These are phyloP conservation scores for Aphelinus atriplicis DNA, from an alignment of 1,140 invertebrate genomes.

Conservation along the genomic window DNA sequence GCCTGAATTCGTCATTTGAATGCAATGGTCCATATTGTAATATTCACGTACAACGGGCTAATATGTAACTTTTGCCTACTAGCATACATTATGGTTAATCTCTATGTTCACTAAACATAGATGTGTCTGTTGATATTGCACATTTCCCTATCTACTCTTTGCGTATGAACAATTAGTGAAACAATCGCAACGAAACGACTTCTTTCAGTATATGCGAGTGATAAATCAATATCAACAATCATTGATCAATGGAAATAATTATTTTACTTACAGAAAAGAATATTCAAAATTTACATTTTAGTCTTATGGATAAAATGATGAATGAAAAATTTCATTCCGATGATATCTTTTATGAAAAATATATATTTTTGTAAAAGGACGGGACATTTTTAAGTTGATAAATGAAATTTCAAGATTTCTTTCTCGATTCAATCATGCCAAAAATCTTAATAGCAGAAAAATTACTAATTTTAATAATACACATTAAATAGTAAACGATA, in stretches of 20 bases:
- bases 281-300: neutral
- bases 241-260: neutral
- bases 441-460: slow-evolving; percentile 20
- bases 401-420: slow-evolving; percentile 12
- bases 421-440: slow-evolving; percentile 3
- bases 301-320: neutral
- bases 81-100: neutral
- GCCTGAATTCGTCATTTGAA: neutral
- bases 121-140: slow-evolving; percentile 32
- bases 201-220: neutral
- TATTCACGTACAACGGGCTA: neutral
- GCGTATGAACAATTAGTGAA: slow-evolving; percentile 21
- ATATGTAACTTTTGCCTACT: neutral
- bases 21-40: neutral
- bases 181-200: neutral
- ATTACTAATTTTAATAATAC: slow-evolving; percentile 14
- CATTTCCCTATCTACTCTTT: slow-evolving; percentile 33
- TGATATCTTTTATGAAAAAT: neutral
- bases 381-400: slow-evolving; percentile 1
- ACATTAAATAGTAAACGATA: neutral
- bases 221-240: neutral
- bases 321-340: slow-evolving; percentile 1
- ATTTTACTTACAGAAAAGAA: neutral
- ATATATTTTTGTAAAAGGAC: neutral
- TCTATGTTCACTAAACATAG: slow-evolving; percentile 22